A percentile compares a stretch with the other conserved stretches of the same genome.
Evolutionary conservation across 2,797 vertebrate genomes (phyloP).

Genomic region (Microctenopoma stevenorrisi): DNA sequence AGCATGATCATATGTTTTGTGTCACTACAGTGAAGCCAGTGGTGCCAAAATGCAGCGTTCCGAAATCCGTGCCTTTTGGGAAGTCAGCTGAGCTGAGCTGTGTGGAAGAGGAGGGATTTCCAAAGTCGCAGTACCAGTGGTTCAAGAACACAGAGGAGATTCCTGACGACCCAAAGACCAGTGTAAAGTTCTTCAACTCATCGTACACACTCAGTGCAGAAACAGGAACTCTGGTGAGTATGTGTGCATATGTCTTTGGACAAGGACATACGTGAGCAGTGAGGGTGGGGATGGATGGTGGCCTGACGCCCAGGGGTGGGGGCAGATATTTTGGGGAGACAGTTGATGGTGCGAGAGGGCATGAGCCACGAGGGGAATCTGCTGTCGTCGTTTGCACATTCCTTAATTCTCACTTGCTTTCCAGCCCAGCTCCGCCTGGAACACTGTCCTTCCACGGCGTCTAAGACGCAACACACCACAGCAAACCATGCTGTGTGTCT

Average conservation of each 20-base stretch:
- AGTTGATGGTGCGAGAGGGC: slow-evolving; percentile 82
- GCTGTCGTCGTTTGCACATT: slow-evolving; percentile 85
- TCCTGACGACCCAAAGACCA: slow-evolving; percentile 87
- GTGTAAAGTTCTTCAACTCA: slow-evolving; percentile 89
- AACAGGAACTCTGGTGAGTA: slow-evolving; percentile 93
- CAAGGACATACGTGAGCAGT: slow-evolving; percentile 63
- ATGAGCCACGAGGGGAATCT: slow-evolving; percentile 82
- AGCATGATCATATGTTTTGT: slow-evolving; percentile 40
- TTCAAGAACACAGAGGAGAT: slow-evolving; percentile 91
- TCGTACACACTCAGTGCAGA: slow-evolving; percentile 87
- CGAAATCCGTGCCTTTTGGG: slow-evolving; percentile 94
- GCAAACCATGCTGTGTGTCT: too few species aligned
- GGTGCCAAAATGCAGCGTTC: slow-evolving; percentile 90
- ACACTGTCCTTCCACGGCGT: slow-evolving; percentile 46
- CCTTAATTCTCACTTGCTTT: slow-evolving; percentile 66
- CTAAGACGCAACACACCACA: slow-evolving; percentile 26
- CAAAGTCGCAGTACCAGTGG: slow-evolving; percentile 94
- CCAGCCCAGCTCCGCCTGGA: slow-evolving; percentile 42
- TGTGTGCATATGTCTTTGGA: slow-evolving; percentile 49
- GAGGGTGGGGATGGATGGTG: slow-evolving; percentile 72
- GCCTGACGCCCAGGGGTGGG: slow-evolving; percentile 74
- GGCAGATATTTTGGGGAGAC: slow-evolving; percentile 85
- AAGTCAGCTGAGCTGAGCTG: slow-evolving; percentile 92
- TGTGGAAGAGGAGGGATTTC: slow-evolving; percentile 91
- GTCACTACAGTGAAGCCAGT: slow-evolving; percentile 91